Evolutionary conservation across 2,888 invertebrate genomes (phyloP).

Genomic region (Caenorhabditis sinica): DNA sequence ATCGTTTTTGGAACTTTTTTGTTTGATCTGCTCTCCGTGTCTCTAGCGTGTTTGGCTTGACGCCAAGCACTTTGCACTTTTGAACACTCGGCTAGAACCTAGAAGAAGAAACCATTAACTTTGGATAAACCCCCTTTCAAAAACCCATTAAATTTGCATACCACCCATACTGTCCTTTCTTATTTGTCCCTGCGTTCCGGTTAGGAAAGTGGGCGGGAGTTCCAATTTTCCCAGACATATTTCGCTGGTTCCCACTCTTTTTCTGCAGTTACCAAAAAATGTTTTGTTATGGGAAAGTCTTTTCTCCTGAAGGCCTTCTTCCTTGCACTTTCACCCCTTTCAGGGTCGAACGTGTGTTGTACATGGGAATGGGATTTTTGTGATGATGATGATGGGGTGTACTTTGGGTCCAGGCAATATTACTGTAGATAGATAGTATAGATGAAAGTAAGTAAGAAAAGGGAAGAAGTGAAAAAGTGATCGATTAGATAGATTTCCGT

Average conservation of each 20-base stretch:
- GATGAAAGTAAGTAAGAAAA: not conserved
- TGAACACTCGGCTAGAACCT: constrained; percentile 9
- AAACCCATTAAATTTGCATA: constrained; percentile 34
- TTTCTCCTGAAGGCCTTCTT: constrained; percentile 3
- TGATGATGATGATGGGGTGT: not conserved
- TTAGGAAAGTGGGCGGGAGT: not conserved
- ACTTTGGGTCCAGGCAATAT: not conserved
- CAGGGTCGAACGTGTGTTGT: constrained; percentile 34
- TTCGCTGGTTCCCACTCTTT: not conserved
- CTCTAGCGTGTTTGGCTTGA: constrained; percentile 10
- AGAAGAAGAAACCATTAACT: too few relatives aligned
- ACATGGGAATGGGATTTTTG: not conserved
- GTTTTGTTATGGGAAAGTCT: constrained; percentile 27
- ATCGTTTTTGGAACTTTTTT: constrained; percentile 4
- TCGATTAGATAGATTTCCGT: constrained; percentile 59
- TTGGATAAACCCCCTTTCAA: not conserved
- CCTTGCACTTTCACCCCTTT: constrained; percentile 33
- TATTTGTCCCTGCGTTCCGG: constrained; percentile 28
- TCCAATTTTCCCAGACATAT: constrained; percentile 15
- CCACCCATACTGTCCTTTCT: constrained; percentile 23
- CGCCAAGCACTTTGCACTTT: constrained; percentile 37
- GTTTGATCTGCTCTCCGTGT: constrained; percentile 24
- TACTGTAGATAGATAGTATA: constrained; percentile 5
- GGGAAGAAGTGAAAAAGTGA: constrained; percentile 28
- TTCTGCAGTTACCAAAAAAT: constrained; percentile 9